A percentile compares a stretch with the other conserved stretches of the same genome.
phyloP scores from a whole-genome alignment of 2,113 vertebrate genomes.

The Struthio camelus region DNA sequence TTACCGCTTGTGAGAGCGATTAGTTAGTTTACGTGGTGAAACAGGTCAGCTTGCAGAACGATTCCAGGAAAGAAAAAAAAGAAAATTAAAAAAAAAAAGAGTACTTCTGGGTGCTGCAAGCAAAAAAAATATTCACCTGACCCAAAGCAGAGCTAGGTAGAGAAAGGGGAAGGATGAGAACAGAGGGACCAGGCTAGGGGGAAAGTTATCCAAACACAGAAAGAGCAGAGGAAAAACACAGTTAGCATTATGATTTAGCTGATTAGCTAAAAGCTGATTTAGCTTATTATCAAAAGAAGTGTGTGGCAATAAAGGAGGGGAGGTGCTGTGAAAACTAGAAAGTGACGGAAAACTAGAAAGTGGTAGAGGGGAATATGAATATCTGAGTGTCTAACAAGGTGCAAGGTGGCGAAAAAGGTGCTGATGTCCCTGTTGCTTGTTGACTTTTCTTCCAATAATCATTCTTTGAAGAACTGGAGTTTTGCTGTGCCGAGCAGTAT shows the following conservation, averaged over 20 bases:
- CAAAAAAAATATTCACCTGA: not conserved
- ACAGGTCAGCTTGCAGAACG: not conserved
- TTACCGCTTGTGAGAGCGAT: not conserved
- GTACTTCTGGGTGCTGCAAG: not conserved
- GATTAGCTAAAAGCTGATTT: no score
- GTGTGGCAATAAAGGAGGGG: not conserved
- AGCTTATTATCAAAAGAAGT: not conserved
- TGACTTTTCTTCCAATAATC: not conserved
- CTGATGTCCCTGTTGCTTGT: not conserved
- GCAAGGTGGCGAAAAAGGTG: not conserved
- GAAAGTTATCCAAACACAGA: not conserved
- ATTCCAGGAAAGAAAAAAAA: not conserved
- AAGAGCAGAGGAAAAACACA: not conserved
- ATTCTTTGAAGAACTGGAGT: not conserved
- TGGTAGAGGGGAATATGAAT: not conserved
- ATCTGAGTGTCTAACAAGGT: not conserved
- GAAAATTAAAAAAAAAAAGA: no score
- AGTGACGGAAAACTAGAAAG: not conserved
- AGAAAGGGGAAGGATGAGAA: not conserved
- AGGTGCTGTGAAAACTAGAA: not conserved
- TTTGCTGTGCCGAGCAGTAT: not conserved
- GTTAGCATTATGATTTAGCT: not conserved
- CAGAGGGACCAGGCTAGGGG: not conserved
- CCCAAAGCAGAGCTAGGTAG: rapidly evolving
- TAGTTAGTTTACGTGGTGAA: not conserved